These are phyloP conservation scores for Bos taurus DNA, from an alignment of 2,113 vertebrate species.

Conservation along the genomic window ARS-UCD2.0 NC_037337.1:49157501-49158000, in stretches of 20 bases:
- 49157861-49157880: neutral
- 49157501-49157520: slow-evolving; percentile 9
- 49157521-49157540: neutral
- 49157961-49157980: neutral
- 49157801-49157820: neutral
- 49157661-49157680: neutral
- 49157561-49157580: neutral
- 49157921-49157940: neutral
- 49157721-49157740: neutral
- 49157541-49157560: neutral
- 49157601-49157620: neutral
- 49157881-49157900: neutral
- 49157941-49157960: neutral
- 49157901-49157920: neutral
- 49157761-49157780: neutral
- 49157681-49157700: neutral
- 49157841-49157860: neutral
- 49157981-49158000: neutral
- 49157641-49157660: neutral
- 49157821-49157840: neutral
- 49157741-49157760: neutral
- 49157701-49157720: neutral
- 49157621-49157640: neutral
- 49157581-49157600: neutral
- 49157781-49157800: neutral